Evolutionary conservation across 2,797 vertebrate species (phyloP).

Genomic region (Epinephelus malabaricus): DNA sequence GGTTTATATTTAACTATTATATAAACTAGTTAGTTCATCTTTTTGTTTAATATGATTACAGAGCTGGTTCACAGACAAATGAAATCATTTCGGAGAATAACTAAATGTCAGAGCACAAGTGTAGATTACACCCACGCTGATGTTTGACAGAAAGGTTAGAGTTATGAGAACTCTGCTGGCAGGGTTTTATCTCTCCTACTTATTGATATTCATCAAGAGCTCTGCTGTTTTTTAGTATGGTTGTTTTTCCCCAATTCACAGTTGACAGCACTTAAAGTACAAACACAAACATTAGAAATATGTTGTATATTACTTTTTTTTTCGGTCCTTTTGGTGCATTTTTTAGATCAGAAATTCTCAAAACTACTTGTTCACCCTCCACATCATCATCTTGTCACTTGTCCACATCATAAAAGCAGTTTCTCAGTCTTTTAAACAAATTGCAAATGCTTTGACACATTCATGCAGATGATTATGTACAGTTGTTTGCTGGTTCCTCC

Average conservation of each 20-base stretch:
- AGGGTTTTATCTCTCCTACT: conserved; percentile 40
- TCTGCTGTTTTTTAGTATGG: conserved; percentile 22
- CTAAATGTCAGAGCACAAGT: conserved; percentile 31
- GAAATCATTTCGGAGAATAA: conserved; percentile 16
- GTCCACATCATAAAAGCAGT: no score
- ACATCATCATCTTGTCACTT: no score
- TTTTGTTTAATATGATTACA: conserved; percentile 6
- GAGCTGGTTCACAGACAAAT: conserved; percentile 26
- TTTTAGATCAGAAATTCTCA: no score
- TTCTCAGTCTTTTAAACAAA: no score
- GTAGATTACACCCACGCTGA: conserved; percentile 40
- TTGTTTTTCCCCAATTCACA: conserved; percentile 25
- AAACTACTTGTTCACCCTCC: no score
- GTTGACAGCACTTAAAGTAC: conserved; percentile 40
- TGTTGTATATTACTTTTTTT: not conserved
- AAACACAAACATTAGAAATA: conserved; percentile 41
- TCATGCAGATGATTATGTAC: no score
- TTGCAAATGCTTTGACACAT: no score
- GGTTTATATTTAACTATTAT: not conserved
- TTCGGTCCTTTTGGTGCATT: no score
- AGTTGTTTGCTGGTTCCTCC: no score
- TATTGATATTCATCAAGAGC: conserved; percentile 61
- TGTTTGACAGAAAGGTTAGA: conserved; percentile 62
- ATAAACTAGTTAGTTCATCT: not conserved
- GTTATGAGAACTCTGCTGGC: conserved; percentile 43